Percentiles rank a stretch among this genome's conserved stretches.
Evolutionary conservation across 2,113 vertebrate genomes (phyloP).

Genomic region (Sakesphorus luctuosus): DNA sequence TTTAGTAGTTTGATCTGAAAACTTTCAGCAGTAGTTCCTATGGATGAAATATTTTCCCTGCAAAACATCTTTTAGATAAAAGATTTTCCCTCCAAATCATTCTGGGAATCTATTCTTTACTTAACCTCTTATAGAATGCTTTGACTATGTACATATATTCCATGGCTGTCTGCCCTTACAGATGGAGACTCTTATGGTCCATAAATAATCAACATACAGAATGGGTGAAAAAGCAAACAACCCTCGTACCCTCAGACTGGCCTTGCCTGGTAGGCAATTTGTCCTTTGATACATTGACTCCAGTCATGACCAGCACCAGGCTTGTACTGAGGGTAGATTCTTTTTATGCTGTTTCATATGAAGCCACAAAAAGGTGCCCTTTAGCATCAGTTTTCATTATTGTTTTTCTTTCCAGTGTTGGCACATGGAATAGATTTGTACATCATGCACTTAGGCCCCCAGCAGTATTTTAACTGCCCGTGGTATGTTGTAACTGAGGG

Average conservation of each 20-base stretch:
- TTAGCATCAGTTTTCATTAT: neutral
- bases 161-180: neutral
- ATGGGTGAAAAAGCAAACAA: neutral
- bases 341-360: neutral
- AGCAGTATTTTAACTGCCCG: neutral
- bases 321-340: neutral
- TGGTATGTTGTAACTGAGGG: neutral
- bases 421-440: neutral
- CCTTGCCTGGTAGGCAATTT: neutral
- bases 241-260: neutral
- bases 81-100: neutral
- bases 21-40: neutral
- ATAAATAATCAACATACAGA: accelerated
- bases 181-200: neutral
- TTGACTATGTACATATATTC: neutral
- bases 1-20: neutral
- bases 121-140: neutral
- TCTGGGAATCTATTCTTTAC: neutral
- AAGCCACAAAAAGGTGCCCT: neutral
- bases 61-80: neutral
- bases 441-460: neutral
- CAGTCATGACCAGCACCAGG: neutral
- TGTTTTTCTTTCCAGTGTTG: neutral
- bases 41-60: neutral
- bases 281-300: neutral